These are phyloP conservation scores for Aspidapion aeneum DNA, from an alignment of 2,888 invertebrate genomes.

Conservation along the genomic window DNA sequence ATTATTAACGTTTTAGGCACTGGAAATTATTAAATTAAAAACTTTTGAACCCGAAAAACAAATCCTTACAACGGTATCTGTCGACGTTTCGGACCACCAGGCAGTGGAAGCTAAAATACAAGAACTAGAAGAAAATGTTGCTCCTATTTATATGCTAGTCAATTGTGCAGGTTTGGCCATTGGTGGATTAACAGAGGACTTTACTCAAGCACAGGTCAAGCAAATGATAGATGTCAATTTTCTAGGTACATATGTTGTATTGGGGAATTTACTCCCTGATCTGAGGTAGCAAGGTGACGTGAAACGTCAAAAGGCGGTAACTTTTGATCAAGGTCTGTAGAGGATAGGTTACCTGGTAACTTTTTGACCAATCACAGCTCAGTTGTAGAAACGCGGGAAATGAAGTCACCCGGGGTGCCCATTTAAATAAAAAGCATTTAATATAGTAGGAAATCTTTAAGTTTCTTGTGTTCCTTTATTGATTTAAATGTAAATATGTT, in stretches of 20 bases:
- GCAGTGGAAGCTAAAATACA: conserved; percentile 34
- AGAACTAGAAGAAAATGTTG: conserved; percentile 56
- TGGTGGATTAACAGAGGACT: conserved; percentile 78
- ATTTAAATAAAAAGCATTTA: too few relatives aligned
- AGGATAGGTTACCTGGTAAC: too few relatives aligned
- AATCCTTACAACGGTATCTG: conserved; percentile 59
- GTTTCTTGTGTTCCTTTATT: too few relatives aligned
- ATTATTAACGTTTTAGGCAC: not conserved
- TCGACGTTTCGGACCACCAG: conserved; percentile 68
- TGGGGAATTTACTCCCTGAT: too few relatives aligned
- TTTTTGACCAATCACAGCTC: too few relatives aligned
- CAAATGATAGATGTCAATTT: conserved; percentile 85
- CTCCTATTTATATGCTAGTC: conserved; percentile 84
- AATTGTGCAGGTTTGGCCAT: conserved; percentile 92
- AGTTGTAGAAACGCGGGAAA: too few relatives aligned
- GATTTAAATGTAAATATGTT: too few relatives aligned
- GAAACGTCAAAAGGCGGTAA: too few relatives aligned
- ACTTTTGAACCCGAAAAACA: conserved; percentile 45
- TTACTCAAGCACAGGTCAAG: conserved; percentile 62
- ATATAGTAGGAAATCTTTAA: too few relatives aligned
- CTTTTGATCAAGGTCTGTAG: too few relatives aligned
- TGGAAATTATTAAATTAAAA: not conserved
- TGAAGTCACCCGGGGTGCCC: too few relatives aligned
- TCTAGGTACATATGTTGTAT: conserved; percentile 65
- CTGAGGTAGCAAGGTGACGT: too few relatives aligned